Evolutionary conservation across 1,140 invertebrate genomes (phyloP).

Genomic region (Caenorhabditis elegans): WBcel235 BX284603.4:5474001-5474500

Average conservation of each 20-base stretch:
- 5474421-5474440: not conserved
- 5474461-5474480: not conserved
- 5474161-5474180: too few species aligned
- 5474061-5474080: too few species aligned
- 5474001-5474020: too few species aligned
- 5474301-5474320: constrained; percentile 5
- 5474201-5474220: too few species aligned
- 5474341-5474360: constrained; percentile 34
- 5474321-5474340: not conserved
- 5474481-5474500: not conserved
- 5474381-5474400: not conserved
- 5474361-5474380: constrained; percentile 35
- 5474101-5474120: too few species aligned
- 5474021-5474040: too few species aligned
- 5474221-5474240: too few species aligned
- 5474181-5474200: too few species aligned
- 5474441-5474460: not conserved
- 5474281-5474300: not conserved
- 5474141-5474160: too few species aligned
- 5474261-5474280: not conserved
- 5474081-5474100: too few species aligned
- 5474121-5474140: too few species aligned
- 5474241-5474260: not conserved
- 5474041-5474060: too few species aligned
- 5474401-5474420: not conserved